A percentile compares a stretch with the other conserved stretches of the same genome.
Evolutionary conservation across 2,113 vertebrate genomes (phyloP).

Genomic region (Nothoprocta pentlandii): DNA sequence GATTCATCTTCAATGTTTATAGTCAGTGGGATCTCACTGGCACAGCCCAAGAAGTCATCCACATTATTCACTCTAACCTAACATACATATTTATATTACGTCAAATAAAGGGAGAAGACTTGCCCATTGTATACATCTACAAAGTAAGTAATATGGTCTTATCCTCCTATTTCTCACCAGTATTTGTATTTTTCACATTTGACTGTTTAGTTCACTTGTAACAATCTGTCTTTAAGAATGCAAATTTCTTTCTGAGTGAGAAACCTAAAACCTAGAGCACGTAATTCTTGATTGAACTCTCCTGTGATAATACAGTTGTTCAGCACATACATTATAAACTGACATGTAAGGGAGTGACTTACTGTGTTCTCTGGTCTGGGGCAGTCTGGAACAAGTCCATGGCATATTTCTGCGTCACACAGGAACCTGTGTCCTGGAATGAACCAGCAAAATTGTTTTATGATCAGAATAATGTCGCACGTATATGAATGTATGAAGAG

Average conservation of each 20-base stretch:
- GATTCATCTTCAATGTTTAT: conserved; percentile 27
- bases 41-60: background rate
- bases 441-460: background rate
- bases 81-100: background rate
- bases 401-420: background rate
- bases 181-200: background rate
- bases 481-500: background rate
- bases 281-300: background rate
- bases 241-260: background rate
- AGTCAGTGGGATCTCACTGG: background rate
- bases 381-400: background rate
- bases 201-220: background rate
- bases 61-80: background rate
- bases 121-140: background rate
- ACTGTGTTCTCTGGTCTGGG: background rate
- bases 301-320: background rate
- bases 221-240: background rate
- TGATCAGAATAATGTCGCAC: background rate
- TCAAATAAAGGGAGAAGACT: background rate
- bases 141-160: background rate
- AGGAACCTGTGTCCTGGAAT: background rate
- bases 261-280: background rate
- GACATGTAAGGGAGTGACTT: background rate
- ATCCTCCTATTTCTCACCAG: background rate
- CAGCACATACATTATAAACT: background rate